Percentiles rank a stretch among this genome's conserved stretches.
These are phyloP conservation scores for Rhagophthalmus giganteus DNA, from an alignment of 2,888 invertebrate species.

Conservation along the genomic window DNA sequence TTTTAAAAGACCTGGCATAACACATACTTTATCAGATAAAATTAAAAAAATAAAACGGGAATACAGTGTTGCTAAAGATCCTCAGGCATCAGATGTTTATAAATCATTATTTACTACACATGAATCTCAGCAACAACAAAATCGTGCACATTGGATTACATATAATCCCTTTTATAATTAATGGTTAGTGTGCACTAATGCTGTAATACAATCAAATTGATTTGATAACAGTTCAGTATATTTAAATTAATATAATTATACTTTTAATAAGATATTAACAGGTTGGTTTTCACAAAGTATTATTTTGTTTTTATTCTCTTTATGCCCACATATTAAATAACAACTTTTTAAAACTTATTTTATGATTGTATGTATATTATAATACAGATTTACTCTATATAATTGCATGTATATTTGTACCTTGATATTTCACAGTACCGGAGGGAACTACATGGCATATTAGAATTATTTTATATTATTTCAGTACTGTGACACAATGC, in stretches of 20 bases:
- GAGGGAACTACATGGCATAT: no score
- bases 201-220: neutral
- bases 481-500: no score
- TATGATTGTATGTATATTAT: no score
- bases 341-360: neutral
- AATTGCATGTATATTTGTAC: no score
- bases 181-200: conserved; percentile 30
- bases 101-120: conserved; percentile 95
- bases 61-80: conserved; percentile 89
- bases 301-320: no score
- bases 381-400: no score
- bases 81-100: conserved; percentile 85
- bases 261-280: no score
- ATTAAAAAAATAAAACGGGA: conserved; percentile 76
- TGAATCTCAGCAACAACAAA: conserved; percentile 81
- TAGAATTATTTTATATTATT: no score
- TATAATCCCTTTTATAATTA: conserved; percentile 94
- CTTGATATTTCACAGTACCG: no score
- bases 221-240: neutral
- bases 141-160: conserved; percentile 95
- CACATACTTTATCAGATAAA: conserved; percentile 60
- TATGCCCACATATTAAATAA: no score
- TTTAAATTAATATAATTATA: conserved; percentile 17
- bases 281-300: no score
- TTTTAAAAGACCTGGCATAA: conserved; percentile 37